Evolutionary conservation across 2,888 invertebrate species (phyloP).

Genomic region (Desoria tigrina): DNA sequence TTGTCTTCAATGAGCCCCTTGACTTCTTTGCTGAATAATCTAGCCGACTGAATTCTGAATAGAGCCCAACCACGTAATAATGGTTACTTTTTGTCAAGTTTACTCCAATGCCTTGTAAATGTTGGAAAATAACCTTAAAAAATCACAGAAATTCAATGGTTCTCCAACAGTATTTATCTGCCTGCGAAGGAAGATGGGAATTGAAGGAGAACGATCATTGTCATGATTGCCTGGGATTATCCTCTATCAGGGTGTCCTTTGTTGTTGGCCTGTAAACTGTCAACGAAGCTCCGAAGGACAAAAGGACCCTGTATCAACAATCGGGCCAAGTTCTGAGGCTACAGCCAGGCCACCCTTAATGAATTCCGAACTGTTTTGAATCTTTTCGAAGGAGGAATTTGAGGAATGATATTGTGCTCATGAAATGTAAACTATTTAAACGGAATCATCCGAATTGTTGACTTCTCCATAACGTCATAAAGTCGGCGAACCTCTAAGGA

Average conservation of each 20-base stretch:
- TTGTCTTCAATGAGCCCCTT: conserved; percentile 3
- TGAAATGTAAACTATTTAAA: not conserved
- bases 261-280: conserved; percentile 19
- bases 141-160: not conserved
- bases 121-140: not conserved
- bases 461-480: not conserved
- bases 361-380: conserved; percentile 5
- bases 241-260: conserved; percentile 20
- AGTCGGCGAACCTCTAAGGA: conserved; percentile 4
- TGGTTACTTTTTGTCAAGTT: not conserved
- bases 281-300: conserved; percentile 10
- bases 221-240: conserved; percentile 15
- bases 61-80: conserved; percentile 6
- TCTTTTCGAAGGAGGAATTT: conserved; percentile 8
- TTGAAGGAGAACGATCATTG: conserved; percentile 11
- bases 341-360: not conserved
- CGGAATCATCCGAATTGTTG: not conserved
- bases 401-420: conserved; percentile 5
- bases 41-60: not conserved
- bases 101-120: not conserved
- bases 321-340: conserved; percentile 1
- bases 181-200: no score
- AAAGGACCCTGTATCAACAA: conserved; percentile 8
- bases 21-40: not conserved
- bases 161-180: not conserved